Conservation (phyloP, 2,888 invertebrate species). For the Idaea biselata region DNA sequence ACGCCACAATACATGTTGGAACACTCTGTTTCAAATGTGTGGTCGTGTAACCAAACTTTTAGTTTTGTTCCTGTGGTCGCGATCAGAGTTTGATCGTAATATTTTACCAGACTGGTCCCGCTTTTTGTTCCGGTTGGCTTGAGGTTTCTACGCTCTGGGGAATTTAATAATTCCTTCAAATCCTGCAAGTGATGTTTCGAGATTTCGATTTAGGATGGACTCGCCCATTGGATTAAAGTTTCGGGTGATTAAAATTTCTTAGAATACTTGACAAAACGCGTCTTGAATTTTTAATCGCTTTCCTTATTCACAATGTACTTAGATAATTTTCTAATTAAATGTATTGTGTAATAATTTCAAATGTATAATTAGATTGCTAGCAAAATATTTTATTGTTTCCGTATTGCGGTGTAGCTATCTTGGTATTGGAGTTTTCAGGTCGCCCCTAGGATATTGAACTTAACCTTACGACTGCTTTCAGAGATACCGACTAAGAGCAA, state of each 20-base stretch:
- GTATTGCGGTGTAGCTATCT: too few species aligned
- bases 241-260: conserved; percentile 16
- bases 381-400: too few species aligned
- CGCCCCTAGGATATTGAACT: too few species aligned
- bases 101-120: conserved; percentile 43
- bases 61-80: conserved; percentile 39
- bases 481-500: too few species aligned
- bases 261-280: background rate
- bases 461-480: too few species aligned
- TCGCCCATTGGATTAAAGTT: conserved; percentile 31
- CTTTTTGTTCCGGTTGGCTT: conserved; percentile 49
- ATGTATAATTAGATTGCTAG: background rate
- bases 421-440: too few species aligned
- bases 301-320: background rate
- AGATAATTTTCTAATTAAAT: background rate
- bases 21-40: background rate
- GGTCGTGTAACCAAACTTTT: conserved; percentile 14
- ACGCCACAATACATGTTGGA: too few species aligned
- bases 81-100: conserved; percentile 52
- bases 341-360: background rate
- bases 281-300: background rate
- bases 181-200: conserved; percentile 52
- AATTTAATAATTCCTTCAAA: conserved; percentile 53
- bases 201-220: conserved; percentile 39
- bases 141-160: conserved; percentile 42